These are phyloP conservation scores for Sphyrna mokarran DNA, from an alignment of 2,113 vertebrate genomes.

Conservation along the genomic window DNA sequence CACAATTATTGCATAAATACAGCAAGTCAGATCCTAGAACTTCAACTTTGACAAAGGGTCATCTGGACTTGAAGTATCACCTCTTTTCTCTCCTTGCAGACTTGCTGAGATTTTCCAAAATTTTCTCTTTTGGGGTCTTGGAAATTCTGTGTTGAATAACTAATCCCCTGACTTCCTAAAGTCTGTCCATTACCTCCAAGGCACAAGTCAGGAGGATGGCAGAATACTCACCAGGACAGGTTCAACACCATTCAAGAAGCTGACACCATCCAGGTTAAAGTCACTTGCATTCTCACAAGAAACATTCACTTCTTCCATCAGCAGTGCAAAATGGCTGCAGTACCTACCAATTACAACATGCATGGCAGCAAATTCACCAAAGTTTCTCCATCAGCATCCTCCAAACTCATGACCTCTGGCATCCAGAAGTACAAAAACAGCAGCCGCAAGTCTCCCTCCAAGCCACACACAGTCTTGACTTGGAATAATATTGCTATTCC, in stretches of 20 bases:
- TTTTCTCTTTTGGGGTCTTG: background rate
- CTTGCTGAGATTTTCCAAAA: too few relatives aligned
- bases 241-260: too few relatives aligned
- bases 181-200: background rate
- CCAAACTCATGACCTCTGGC: too few relatives aligned
- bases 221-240: too few relatives aligned
- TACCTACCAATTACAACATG: background rate
- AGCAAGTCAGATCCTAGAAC: background rate
- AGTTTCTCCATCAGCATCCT: too few relatives aligned
- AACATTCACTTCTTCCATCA: background rate
- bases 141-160: background rate
- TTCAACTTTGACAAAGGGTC: background rate
- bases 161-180: background rate
- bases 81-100: too few relatives aligned
- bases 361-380: too few relatives aligned
- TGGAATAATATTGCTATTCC: too few relatives aligned
- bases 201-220: background rate
- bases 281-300: background rate
- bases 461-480: too few relatives aligned
- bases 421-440: too few relatives aligned
- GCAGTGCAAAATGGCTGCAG: background rate
- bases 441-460: too few relatives aligned
- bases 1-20: background rate
- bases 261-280: background rate
- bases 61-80: too few relatives aligned